Evolutionary conservation across 2,113 vertebrate genomes (phyloP).

Genomic region (Salvelinus sp.): DNA sequence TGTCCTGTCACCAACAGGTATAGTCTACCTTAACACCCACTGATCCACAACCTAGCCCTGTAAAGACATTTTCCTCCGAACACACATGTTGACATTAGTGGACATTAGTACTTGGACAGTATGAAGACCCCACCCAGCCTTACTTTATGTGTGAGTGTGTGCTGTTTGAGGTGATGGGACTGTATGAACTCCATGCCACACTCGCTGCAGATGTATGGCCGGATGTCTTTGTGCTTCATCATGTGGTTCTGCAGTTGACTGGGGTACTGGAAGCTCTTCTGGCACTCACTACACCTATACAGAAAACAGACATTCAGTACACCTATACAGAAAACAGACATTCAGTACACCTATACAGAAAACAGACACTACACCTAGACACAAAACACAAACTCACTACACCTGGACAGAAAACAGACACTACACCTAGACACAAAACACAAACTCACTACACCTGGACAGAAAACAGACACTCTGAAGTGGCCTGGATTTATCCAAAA

Average conservation of each 20-base stretch:
- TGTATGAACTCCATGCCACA: constrained; percentile 99
- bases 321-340: neutral
- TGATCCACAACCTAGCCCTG: too few relatives aligned
- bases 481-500: too few relatives aligned
- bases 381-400: too few relatives aligned
- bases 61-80: too few relatives aligned
- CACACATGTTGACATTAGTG: neutral
- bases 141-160: constrained; percentile 97
- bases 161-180: constrained; percentile 96
- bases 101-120: too few relatives aligned
- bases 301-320: constrained; percentile 32
- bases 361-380: too few relatives aligned
- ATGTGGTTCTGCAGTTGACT: constrained; percentile 98
- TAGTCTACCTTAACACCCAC: too few relatives aligned
- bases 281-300: constrained; percentile 88
- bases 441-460: too few relatives aligned
- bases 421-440: too few relatives aligned
- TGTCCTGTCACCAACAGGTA: too few relatives aligned
- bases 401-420: too few relatives aligned
- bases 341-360: neutral
- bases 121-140: constrained; percentile 2
- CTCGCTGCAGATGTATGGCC: constrained; percentile 95
- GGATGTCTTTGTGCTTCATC: constrained; percentile 98
- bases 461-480: too few relatives aligned
- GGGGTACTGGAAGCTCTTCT: constrained; percentile 96